phyloP scores from a whole-genome alignment of 2,888 invertebrate genomes.

The Agrenia bidenticulata region DNA sequence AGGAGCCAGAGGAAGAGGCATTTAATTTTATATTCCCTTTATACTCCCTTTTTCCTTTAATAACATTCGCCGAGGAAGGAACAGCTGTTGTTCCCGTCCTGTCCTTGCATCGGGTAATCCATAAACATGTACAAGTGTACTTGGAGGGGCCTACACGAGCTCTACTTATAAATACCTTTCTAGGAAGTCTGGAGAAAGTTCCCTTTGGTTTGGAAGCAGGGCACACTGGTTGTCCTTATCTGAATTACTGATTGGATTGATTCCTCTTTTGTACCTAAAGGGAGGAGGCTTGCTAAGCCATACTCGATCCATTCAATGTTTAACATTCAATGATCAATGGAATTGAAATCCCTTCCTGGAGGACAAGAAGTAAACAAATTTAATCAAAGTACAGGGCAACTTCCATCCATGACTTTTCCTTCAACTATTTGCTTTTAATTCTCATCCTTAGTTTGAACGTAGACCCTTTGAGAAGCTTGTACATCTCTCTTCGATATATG shows the following conservation, averaged over 20 bases:
- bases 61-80: conserved; percentile 16
- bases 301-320: too few species aligned
- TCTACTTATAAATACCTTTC: too few species aligned
- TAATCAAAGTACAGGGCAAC: conserved; percentile 1
- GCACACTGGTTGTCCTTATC: not conserved
- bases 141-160: too few species aligned
- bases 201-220: too few species aligned
- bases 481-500: too few species aligned
- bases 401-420: not conserved
- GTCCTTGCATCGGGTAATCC: conserved; percentile 8
- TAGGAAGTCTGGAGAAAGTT: too few species aligned
- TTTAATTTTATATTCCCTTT: conserved; percentile 21
- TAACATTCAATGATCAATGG: not conserved
- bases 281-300: too few species aligned
- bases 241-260: conserved; percentile 22
- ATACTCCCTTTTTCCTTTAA: conserved; percentile 18
- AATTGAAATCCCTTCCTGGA: conserved; percentile 5
- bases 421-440: conserved; percentile 12
- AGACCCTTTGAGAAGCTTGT: too few species aligned
- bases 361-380: conserved; percentile 8
- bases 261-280: not conserved
- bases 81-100: conserved; percentile 13
- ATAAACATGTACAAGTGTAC: conserved; percentile 15
- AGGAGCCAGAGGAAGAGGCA: conserved; percentile 6
- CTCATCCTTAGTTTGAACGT: too few species aligned